These are phyloP conservation scores for Drosophila birchii DNA, from an alignment of 2,888 invertebrate genomes.

Conservation along the genomic window DNA sequence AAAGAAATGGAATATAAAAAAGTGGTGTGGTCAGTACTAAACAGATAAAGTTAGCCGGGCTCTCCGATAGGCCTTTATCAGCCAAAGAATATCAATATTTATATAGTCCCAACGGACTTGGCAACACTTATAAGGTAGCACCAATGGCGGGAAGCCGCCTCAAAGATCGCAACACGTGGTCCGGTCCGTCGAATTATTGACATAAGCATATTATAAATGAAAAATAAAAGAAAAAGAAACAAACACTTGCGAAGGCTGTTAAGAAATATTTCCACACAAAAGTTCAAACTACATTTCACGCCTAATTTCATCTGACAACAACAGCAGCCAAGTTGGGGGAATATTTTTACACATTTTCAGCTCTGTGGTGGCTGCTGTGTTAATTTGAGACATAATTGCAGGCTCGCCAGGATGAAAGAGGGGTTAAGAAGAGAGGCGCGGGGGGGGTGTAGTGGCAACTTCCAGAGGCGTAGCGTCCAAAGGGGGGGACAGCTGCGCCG, in stretches of 20 bases:
- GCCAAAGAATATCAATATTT: slow-evolving; percentile 34
- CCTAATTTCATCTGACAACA: slow-evolving; percentile 78
- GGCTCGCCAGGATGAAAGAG: slow-evolving; percentile 45
- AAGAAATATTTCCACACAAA: slow-evolving; percentile 62
- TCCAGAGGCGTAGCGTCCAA: slow-evolving; percentile 11
- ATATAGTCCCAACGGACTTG: slow-evolving; percentile 19
- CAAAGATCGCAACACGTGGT: slow-evolving; percentile 38
- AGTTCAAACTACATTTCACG: slow-evolving; percentile 78
- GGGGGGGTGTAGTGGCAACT: neutral
- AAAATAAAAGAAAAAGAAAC: neutral
- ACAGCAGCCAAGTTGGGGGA: slow-evolving; percentile 46
- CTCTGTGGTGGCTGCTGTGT: slow-evolving; percentile 63
- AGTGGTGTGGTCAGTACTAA: slow-evolving; percentile 40
- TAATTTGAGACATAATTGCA: slow-evolving; percentile 78
- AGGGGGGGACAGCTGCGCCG: slow-evolving; percentile 31
- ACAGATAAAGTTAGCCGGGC: slow-evolving; percentile 30
- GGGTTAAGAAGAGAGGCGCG: neutral
- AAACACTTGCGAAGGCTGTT: slow-evolving; percentile 52
- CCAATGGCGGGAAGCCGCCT: slow-evolving; percentile 1
- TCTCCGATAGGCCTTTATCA: slow-evolving; percentile 32
- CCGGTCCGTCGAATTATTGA: neutral
- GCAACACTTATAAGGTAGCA: slow-evolving; percentile 37
- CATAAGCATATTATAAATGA: neutral
- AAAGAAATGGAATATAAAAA: slow-evolving; percentile 30
- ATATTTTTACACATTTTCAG: slow-evolving; percentile 56